A percentile compares a stretch with the other conserved stretches of the same genome.
These are phyloP conservation scores for Emydura subglobosa DNA, from an alignment of 2,113 vertebrate species.

Conservation along the genomic window DNA sequence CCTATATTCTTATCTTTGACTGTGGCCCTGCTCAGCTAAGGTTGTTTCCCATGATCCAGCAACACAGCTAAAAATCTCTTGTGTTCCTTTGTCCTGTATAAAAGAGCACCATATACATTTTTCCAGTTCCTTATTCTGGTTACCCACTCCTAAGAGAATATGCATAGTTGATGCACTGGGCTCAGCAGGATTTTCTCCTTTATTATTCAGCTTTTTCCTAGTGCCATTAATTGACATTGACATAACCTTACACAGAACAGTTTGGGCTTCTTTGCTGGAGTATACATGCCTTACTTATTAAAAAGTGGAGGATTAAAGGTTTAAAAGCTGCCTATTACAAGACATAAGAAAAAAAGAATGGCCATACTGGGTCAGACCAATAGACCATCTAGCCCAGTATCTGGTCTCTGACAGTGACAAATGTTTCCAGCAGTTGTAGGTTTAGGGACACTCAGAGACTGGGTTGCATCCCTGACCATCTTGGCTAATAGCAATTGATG, in stretches of 20 bases:
- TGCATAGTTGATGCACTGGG: background rate
- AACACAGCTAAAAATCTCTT: background rate
- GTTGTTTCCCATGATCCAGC: background rate
- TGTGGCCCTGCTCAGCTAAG: background rate
- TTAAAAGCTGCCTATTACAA: background rate
- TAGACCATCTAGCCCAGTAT: too few relatives aligned
- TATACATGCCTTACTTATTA: background rate
- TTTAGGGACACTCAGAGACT: too few relatives aligned
- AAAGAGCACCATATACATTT: background rate
- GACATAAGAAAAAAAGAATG: too few relatives aligned
- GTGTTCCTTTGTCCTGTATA: background rate
- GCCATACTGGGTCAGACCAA: too few relatives aligned
- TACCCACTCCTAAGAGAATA: background rate
- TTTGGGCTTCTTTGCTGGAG: background rate
- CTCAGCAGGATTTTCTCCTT: background rate
- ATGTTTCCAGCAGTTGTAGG: too few relatives aligned
- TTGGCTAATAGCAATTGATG: too few relatives aligned
- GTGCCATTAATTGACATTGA: background rate
- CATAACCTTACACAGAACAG: background rate
- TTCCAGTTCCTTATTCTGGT: background rate
- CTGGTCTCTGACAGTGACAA: too few relatives aligned
- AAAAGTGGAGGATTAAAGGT: background rate
- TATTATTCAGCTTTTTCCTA: background rate
- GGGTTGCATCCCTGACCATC: too few relatives aligned
- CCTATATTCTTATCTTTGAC: background rate